Conservation (phyloP, 2,113 vertebrate species). For the Pollachius pollachius region DNA sequence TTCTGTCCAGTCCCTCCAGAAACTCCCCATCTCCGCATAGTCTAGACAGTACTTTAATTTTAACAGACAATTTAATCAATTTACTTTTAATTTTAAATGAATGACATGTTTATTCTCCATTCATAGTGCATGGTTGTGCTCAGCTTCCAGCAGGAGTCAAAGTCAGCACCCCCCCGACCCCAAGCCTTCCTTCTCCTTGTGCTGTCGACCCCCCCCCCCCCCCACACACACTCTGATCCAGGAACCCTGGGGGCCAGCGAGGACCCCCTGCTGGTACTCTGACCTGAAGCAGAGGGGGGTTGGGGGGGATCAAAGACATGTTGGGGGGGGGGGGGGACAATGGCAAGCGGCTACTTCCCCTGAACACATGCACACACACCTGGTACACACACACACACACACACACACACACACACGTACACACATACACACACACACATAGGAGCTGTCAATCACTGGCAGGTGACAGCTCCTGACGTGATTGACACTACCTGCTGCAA, state of each 20-base stretch:
- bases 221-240: constrained; percentile 51
- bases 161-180: constrained; percentile 23
- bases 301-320: constrained; percentile 80
- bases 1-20: no score
- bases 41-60: no score
- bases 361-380: constrained; percentile 22
- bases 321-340: constrained; percentile 72
- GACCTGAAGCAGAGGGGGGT: constrained; percentile 74
- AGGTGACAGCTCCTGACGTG: constrained; percentile 42
- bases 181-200: constrained; percentile 9
- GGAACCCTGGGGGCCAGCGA: constrained; percentile 69
- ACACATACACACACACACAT: constrained; percentile 85
- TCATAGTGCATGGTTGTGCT: background rate
- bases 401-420: constrained; percentile 80
- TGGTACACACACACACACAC: background rate
- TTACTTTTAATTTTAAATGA: background rate
- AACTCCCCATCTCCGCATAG: no score
- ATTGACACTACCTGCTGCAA: constrained; percentile 5
- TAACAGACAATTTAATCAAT: background rate
- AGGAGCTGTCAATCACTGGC: constrained; percentile 75
- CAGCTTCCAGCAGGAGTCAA: constrained; percentile 25
- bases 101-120: background rate
- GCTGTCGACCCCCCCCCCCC: constrained; percentile 54
- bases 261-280: constrained; percentile 76
- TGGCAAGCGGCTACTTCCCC: constrained; percentile 70